These are phyloP conservation scores for Salvelinus alpinus DNA, from an alignment of 2,113 vertebrate species.

Conservation along the genomic window DNA sequence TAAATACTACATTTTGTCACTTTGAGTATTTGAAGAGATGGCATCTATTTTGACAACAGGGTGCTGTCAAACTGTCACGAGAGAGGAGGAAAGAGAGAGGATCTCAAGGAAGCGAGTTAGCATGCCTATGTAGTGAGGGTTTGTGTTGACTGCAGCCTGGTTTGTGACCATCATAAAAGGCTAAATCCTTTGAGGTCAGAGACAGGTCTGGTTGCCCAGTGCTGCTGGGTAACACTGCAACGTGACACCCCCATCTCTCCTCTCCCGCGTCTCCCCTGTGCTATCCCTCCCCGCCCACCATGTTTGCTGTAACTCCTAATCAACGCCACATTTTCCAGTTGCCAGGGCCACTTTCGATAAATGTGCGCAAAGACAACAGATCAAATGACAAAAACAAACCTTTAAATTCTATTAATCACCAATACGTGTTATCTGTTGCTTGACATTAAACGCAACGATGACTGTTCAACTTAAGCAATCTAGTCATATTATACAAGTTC, in stretches of 20 bases:
- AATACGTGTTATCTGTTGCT: no score
- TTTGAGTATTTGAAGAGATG: no score
- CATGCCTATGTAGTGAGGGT: not conserved
- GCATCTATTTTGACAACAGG: slow-evolving; percentile 9
- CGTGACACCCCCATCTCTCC: not conserved
- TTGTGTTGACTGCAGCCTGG: not conserved
- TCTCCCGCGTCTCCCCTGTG: slow-evolving; percentile 4
- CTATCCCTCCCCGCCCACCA: slow-evolving; percentile 10
- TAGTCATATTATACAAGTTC: no score
- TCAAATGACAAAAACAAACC: slow-evolving; percentile 2
- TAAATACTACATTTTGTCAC: no score
- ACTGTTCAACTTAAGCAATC: no score
- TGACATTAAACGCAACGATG: no score
- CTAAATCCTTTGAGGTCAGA: no score
- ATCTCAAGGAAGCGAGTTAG: not conserved
- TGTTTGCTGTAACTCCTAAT: slow-evolving; percentile 53
- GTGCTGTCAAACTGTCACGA: not conserved
- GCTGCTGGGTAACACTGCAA: slow-evolving; percentile 42
- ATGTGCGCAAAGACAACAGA: slow-evolving; percentile 29
- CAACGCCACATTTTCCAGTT: slow-evolving; percentile 49
- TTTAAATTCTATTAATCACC: no score
- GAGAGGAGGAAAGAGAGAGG: not conserved
- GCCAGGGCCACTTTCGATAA: slow-evolving; percentile 42
- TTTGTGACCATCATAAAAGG: not conserved
- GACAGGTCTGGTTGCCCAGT: slow-evolving; percentile 56